Conservation (phyloP, 1,140 invertebrate genomes). For the Lamellibrachia luymesi region DNA sequence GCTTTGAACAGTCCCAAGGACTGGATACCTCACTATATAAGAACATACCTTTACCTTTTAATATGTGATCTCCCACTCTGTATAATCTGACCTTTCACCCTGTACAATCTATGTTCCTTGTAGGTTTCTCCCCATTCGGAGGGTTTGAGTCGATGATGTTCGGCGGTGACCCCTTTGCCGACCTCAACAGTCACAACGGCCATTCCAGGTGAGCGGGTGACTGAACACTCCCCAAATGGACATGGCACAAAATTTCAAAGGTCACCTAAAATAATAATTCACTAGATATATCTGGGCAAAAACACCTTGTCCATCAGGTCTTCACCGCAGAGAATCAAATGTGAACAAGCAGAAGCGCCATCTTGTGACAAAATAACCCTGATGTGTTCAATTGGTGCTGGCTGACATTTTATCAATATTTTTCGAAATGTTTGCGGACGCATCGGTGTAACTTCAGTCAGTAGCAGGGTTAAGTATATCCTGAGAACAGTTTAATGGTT, state of each 20-base stretch:
- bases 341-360: no score
- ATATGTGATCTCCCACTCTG: background rate
- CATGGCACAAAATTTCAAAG: background rate
- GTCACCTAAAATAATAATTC: background rate
- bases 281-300: background rate
- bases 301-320: background rate
- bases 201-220: slow-evolving; percentile 5
- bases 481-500: no score
- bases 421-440: no score
- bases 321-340: no score
- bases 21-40: no score
- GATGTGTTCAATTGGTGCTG: no score
- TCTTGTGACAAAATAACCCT: no score
- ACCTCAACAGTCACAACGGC: slow-evolving; percentile 2
- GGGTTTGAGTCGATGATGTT: slow-evolving; percentile 11
- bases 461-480: no score
- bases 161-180: slow-evolving; percentile 17
- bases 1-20: no score
- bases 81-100: background rate
- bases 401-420: no score
- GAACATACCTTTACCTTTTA: background rate
- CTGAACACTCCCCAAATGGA: background rate
- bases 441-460: no score
- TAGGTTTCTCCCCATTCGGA: slow-evolving; percentile 2
- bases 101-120: background rate